Conservation (phyloP, 2,888 invertebrate genomes). For the Steinernema scapterisci region DNA sequence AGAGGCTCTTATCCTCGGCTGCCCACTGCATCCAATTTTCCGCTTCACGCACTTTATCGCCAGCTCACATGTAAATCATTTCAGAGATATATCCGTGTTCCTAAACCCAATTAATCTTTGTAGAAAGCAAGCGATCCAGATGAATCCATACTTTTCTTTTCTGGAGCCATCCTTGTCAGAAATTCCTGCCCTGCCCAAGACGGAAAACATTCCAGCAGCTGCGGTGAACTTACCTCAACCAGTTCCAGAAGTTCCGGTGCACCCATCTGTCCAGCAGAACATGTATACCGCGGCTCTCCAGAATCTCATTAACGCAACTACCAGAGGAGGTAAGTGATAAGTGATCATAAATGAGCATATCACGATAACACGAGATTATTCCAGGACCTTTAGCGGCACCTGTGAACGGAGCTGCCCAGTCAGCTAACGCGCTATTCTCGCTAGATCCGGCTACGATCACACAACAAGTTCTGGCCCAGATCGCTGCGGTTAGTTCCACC, state of each 20-base stretch:
- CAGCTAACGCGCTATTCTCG: slow-evolving; percentile 70
- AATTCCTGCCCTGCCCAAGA: slow-evolving; percentile 25
- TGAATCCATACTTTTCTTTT: slow-evolving; percentile 59
- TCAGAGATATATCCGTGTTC: not conserved
- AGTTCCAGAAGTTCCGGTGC: slow-evolving; percentile 23
- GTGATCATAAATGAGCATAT: not conserved
- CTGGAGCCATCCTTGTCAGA: slow-evolving; percentile 57
- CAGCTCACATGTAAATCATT: slow-evolving; percentile 59
- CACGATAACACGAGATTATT: not conserved
- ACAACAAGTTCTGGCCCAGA: slow-evolving; percentile 24
- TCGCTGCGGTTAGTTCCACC: not conserved
- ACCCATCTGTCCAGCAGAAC: not conserved
- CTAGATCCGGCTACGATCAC: not conserved
- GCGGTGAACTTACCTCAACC: not conserved
- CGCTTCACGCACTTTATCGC: slow-evolving; percentile 56
- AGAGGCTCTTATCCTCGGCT: slow-evolving; percentile 58
- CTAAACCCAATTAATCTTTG: slow-evolving; percentile 27
- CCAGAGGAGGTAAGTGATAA: not conserved
- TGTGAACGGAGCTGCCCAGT: slow-evolving; percentile 77
- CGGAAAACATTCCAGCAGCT: too few species aligned
- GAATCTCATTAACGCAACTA: not conserved
- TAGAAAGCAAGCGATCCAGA: slow-evolving; percentile 57
- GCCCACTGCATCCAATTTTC: slow-evolving; percentile 43
- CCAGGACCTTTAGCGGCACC: not conserved
- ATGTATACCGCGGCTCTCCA: not conserved